These are phyloP conservation scores for Cydia fagiglandana DNA, from an alignment of 1,140 invertebrate genomes.

Conservation along the genomic window DNA sequence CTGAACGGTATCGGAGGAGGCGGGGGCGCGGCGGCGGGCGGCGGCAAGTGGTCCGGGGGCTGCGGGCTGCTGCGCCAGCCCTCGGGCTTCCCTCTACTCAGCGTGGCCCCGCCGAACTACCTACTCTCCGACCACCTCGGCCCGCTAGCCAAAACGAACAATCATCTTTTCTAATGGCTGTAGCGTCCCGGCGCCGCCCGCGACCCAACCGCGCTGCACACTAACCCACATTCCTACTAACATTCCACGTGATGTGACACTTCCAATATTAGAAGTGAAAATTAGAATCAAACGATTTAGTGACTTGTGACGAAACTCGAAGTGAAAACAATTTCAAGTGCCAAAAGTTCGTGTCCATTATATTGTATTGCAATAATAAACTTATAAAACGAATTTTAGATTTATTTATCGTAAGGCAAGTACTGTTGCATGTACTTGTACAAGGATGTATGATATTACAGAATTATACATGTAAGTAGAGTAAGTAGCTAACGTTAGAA, in stretches of 20 bases:
- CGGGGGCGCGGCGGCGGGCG: slow-evolving; percentile 49
- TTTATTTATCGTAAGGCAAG: slow-evolving; percentile 44
- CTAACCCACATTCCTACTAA: no score
- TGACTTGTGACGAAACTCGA: slow-evolving; percentile 11
- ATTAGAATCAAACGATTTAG: slow-evolving; percentile 1
- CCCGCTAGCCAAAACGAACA: slow-evolving; percentile 72
- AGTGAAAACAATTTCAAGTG: slow-evolving; percentile 41
- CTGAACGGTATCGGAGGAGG: slow-evolving; percentile 59
- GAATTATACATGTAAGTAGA: slow-evolving; percentile 21
- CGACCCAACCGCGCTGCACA: slow-evolving; percentile 19
- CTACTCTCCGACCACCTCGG: slow-evolving; percentile 73
- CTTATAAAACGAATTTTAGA: slow-evolving; percentile 46
- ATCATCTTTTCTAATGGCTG: slow-evolving; percentile 77
- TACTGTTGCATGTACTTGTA: slow-evolving; percentile 37
- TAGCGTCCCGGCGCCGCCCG: slow-evolving; percentile 39
- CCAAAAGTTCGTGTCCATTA: slow-evolving; percentile 53
- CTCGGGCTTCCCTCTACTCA: slow-evolving; percentile 69
- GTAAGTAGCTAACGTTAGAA: slow-evolving; percentile 33
- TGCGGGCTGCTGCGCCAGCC: slow-evolving; percentile 72
- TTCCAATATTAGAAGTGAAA: slow-evolving; percentile 20
- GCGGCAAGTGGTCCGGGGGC: slow-evolving; percentile 71
- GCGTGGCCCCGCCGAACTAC: slow-evolving; percentile 73
- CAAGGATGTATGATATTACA: slow-evolving; percentile 38
- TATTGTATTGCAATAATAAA: slow-evolving; percentile 49
- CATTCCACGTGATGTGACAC: slow-evolving; percentile 15